Evolutionary conservation across 2,113 vertebrate genomes (phyloP).

Genomic region (Narcine bancroftii): DNA sequence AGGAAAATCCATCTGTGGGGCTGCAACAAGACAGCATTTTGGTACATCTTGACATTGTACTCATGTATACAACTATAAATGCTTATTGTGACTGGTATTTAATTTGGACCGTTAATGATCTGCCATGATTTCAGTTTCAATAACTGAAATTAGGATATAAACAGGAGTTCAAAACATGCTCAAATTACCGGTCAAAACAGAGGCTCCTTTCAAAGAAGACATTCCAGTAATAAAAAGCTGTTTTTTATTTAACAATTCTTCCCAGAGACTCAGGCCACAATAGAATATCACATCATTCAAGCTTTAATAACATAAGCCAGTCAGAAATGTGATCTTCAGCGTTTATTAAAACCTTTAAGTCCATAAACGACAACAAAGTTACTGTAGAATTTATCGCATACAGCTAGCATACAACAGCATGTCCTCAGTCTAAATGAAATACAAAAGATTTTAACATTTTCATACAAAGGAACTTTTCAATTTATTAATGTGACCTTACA

Average conservation of each 20-base stretch:
- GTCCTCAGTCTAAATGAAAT: conserved; percentile 63
- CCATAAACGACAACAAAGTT: conserved; percentile 70
- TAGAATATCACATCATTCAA: neutral
- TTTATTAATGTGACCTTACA: conserved; percentile 77
- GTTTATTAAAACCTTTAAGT: conserved; percentile 74
- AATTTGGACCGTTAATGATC: no score
- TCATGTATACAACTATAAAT: no score
- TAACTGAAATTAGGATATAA: no score
- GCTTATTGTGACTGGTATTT: no score
- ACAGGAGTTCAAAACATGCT: neutral
- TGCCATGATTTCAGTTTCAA: no score
- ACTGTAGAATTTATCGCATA: conserved; percentile 69
- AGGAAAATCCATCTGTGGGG: no score
- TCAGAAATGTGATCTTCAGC: conserved; percentile 63
- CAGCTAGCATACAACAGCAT: conserved; percentile 72
- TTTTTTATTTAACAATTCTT: neutral
- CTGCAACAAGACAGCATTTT: no score
- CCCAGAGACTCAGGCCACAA: neutral
- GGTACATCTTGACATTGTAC: no score
- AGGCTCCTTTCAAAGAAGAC: neutral
- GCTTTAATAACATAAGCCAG: conserved; percentile 34
- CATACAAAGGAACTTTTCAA: conserved; percentile 76
- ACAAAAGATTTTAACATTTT: conserved; percentile 63
- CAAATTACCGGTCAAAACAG: neutral
- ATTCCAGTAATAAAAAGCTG: neutral